Percentiles rank a stretch among this genome's conserved stretches.
Evolutionary conservation across 2,797 vertebrate species (phyloP).

Genomic region (Philypnodon macrostomus): DNA sequence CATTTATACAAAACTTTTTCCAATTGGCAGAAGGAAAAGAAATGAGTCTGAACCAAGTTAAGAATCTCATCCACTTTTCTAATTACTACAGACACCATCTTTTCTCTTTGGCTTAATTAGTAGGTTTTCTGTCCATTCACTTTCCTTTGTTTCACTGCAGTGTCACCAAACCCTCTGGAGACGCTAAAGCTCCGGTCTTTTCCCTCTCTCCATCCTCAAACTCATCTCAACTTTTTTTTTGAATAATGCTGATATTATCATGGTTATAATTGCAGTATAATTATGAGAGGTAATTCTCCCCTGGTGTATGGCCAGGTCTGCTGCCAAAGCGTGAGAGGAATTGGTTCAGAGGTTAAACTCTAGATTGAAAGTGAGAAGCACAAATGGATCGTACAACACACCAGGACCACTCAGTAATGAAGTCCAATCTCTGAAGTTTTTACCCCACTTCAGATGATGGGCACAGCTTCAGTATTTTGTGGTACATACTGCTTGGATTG

Average conservation of each 20-base stretch:
- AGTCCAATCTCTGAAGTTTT: conserved; percentile 31
- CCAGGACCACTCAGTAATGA: conserved; percentile 14
- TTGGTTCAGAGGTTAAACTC: conserved; percentile 65
- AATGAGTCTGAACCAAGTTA: conserved; percentile 50
- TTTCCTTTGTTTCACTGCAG: conserved; percentile 71
- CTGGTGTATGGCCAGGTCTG: conserved; percentile 58
- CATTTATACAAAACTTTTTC: conserved; percentile 37
- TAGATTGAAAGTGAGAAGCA: conserved; percentile 64
- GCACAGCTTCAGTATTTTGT: neutral
- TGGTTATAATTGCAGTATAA: conserved; percentile 70
- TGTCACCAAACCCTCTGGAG: conserved; percentile 74
- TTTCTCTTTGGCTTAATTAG: conserved; percentile 73
- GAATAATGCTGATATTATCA: conserved; percentile 74
- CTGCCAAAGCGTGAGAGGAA: conserved; percentile 54
- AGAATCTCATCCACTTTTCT: conserved; percentile 72
- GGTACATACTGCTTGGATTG: neutral
- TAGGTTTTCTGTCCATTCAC: conserved; percentile 65
- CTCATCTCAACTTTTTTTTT: conserved; percentile 64
- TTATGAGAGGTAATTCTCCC: conserved; percentile 74
- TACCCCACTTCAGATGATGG: conserved; percentile 7
- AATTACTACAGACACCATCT: conserved; percentile 70
- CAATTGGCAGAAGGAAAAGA: conserved; percentile 34
- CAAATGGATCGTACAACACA: conserved; percentile 35
- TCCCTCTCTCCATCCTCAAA: conserved; percentile 43
- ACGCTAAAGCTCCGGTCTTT: conserved; percentile 54